phyloP scores from a whole-genome alignment of 92 coral and sea anemone species.

The Plumapathes pennacea region DNA sequence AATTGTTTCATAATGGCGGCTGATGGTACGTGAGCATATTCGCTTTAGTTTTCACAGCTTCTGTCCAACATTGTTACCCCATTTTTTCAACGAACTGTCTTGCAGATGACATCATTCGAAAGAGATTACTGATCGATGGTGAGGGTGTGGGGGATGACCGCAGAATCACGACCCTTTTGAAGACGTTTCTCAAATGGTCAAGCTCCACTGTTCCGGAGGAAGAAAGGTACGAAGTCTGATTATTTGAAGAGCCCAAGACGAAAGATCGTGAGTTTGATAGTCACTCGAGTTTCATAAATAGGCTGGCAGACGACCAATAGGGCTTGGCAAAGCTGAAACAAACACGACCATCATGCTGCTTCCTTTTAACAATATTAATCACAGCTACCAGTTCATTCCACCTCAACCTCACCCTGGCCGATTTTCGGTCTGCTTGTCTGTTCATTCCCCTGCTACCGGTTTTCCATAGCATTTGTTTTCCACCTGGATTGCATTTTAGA shows the following conservation, averaged over 20 bases:
- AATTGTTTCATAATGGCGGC: slow-evolving; percentile 65
- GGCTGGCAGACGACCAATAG: not conserved
- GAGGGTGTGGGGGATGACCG: slow-evolving; percentile 99
- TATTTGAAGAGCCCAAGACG: not conserved
- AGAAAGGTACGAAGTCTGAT: slow-evolving; percentile 45
- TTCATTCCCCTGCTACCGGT: no score
- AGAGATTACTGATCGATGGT: slow-evolving; percentile 90
- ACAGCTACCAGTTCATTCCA: no score
- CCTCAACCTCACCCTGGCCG: no score
- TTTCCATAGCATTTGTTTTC: no score
- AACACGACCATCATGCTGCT: no score
- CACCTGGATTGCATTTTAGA: no score
- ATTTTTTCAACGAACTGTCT: no score
- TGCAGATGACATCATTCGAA: slow-evolving; percentile 84
- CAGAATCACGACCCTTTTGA: slow-evolving; percentile 80
- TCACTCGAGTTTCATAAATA: no score
- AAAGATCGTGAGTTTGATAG: not conserved
- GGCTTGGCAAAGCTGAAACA: slow-evolving; percentile 1
- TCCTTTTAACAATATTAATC: no score
- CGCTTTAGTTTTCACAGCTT: no score
- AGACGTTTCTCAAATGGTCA: slow-evolving; percentile 91
- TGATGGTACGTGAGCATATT: slow-evolving; percentile 41
- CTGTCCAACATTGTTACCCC: no score
- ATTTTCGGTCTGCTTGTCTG: no score
- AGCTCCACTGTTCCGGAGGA: slow-evolving; percentile 60